These are phyloP conservation scores for Hippoglossus stenolepis DNA, from an alignment of 2,113 vertebrate species.

Conservation along the genomic window DNA sequence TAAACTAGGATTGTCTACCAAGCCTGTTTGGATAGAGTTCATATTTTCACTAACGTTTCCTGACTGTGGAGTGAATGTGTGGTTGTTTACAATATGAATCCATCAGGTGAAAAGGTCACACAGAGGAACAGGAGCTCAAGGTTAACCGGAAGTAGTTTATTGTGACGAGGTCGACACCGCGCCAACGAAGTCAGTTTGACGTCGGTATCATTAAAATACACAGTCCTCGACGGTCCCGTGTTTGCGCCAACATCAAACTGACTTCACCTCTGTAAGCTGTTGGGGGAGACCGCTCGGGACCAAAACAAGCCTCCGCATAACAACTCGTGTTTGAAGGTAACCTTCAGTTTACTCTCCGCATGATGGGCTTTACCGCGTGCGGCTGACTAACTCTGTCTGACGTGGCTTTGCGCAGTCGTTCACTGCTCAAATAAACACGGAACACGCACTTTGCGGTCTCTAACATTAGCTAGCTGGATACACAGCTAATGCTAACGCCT, in stretches of 20 bases:
- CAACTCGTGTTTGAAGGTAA: constrained; percentile 43
- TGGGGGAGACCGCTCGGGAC: constrained; percentile 5
- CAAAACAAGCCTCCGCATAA: constrained; percentile 41
- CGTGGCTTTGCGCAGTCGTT: neutral
- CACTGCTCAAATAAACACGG: neutral
- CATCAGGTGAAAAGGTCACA: constrained; percentile 8
- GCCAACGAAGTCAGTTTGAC: constrained; percentile 46
- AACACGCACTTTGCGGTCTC: neutral
- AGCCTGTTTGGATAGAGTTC: too few relatives aligned
- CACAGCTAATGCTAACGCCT: constrained; percentile 43
- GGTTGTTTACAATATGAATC: neutral
- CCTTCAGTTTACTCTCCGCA: neutral
- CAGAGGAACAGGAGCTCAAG: constrained; percentile 41
- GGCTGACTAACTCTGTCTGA: neutral
- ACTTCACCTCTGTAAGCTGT: constrained; percentile 20
- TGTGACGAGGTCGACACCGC: neutral
- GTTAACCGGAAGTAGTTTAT: constrained; percentile 67
- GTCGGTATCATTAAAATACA: neutral
- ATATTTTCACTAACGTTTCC: neutral
- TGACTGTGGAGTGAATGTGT: constrained; percentile 8
- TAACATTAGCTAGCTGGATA: neutral
- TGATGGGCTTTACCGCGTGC: neutral
- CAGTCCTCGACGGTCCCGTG: rapidly evolving
- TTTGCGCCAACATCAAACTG: neutral
- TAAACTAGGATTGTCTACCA: too few relatives aligned